phyloP scores from a whole-genome alignment of 1,140 invertebrate species.

The Brachionus angularis region DNA sequence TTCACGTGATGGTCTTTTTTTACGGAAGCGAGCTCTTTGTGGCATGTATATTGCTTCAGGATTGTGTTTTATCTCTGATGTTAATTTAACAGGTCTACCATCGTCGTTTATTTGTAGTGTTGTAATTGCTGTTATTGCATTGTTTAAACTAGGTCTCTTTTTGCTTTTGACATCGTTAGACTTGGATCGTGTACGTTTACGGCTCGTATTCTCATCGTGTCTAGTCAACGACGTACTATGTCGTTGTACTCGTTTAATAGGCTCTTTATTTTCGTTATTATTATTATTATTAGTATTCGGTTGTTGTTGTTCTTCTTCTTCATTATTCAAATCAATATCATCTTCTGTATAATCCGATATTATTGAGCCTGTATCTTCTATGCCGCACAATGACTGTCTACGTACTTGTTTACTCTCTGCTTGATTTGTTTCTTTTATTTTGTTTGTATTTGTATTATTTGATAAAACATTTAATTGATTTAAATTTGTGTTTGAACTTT shows the following conservation, averaged over 20 bases:
- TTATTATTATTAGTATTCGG: neutral
- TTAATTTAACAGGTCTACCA: constrained; percentile 4
- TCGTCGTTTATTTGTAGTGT: constrained; percentile 36
- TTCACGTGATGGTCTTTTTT: constrained; percentile 6
- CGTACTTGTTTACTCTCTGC: too few relatives aligned
- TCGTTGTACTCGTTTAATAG: neutral
- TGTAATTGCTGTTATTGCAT: constrained; percentile 34
- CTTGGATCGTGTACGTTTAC: constrained; percentile 2
- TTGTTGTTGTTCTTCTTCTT: neutral
- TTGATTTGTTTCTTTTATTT: too few relatives aligned
- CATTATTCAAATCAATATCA: constrained; percentile 5
- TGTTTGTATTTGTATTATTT: too few relatives aligned
- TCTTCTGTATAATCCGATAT: constrained; percentile 38
- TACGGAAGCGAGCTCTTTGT: constrained; percentile 24
- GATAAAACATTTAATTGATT: too few relatives aligned
- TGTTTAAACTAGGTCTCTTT: constrained; percentile 8
- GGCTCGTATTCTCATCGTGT: neutral
- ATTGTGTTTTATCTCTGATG: constrained; percentile 24
- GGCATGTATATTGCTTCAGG: neutral
- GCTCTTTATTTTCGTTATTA: neutral
- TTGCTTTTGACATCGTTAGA: neutral
- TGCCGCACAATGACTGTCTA: neutral
- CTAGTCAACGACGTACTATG: constrained; percentile 32
- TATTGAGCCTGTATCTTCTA: constrained; percentile 39
- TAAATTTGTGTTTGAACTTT: too few relatives aligned